These are phyloP conservation scores for Pygoscelis antarcticus DNA, from an alignment of 2,113 vertebrate genomes.

Conservation along the genomic window DNA sequence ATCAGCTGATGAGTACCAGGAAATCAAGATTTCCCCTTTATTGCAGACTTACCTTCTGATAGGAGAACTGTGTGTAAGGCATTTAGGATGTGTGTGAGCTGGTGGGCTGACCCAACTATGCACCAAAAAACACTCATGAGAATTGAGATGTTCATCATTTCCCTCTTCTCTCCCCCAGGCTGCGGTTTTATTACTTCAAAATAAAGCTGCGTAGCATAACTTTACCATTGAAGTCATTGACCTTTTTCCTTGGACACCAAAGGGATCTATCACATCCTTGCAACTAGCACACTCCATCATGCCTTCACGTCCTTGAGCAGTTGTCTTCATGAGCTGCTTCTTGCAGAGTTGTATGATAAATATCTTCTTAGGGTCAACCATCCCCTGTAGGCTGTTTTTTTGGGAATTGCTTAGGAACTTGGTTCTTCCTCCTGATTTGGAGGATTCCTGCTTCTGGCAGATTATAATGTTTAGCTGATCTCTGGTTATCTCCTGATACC, in stretches of 20 bases:
- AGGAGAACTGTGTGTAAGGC: background rate
- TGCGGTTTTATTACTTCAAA: slow-evolving; percentile 7
- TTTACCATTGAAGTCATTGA: background rate
- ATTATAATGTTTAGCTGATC: background rate
- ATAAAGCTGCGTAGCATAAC: background rate
- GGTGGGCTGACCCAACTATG: background rate
- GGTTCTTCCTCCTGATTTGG: background rate
- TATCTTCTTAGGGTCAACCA: background rate
- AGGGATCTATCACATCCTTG: background rate
- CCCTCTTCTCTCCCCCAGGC: background rate
- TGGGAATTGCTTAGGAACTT: background rate
- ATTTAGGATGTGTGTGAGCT: background rate
- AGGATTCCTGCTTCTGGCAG: slow-evolving; percentile 13
- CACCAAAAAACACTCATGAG: background rate
- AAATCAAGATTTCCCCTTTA: background rate
- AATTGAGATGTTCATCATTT: background rate
- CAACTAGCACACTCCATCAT: background rate
- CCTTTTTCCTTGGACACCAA: background rate
- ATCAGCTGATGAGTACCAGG: background rate
- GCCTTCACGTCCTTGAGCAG: background rate
- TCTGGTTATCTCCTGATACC: background rate
- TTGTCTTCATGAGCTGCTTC: background rate
- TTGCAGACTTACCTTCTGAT: background rate
- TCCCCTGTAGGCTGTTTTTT: background rate
- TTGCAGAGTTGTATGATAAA: background rate